Evolutionary conservation across 2,888 invertebrate genomes (phyloP).

Genomic region (Callimorpha dominula): DNA sequence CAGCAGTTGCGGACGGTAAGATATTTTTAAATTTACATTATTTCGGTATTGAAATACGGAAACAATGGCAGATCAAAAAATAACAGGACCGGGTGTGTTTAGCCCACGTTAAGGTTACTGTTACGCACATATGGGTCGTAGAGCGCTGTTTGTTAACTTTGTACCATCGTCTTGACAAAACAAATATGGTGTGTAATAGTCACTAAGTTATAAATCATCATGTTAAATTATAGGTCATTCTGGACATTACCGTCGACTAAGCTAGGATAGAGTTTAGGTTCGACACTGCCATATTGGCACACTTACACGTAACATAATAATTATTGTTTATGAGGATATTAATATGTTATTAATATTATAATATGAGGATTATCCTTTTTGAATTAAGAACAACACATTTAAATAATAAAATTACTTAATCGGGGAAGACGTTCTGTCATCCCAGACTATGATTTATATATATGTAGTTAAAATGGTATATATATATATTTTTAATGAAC

Average conservation of each 20-base stretch:
- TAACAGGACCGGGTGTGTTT: not conserved
- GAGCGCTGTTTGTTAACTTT: not conserved
- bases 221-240: too few species aligned
- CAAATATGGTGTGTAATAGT: not conserved
- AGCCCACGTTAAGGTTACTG: not conserved
- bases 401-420: not conserved
- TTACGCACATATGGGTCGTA: not conserved
- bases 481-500: conserved; percentile 16
- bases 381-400: not conserved
- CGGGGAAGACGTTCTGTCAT: not conserved
- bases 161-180: not conserved
- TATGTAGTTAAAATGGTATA: not conserved
- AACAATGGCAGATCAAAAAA: not conserved
- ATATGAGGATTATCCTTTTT: too few species aligned
- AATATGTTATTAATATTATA: too few species aligned
- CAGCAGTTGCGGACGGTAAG: conserved; percentile 93
- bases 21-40: conserved; percentile 24
- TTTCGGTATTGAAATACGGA: not conserved
- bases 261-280: too few species aligned
- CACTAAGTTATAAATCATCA: too few species aligned
- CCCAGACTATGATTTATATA: not conserved
- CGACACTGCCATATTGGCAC: too few species aligned
- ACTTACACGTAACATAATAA: too few species aligned
- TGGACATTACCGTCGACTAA: too few species aligned
- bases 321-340: too few species aligned